Evolutionary conservation across 2,888 invertebrate species (phyloP).

Genomic region (Chymomyza caudatula): DNA sequence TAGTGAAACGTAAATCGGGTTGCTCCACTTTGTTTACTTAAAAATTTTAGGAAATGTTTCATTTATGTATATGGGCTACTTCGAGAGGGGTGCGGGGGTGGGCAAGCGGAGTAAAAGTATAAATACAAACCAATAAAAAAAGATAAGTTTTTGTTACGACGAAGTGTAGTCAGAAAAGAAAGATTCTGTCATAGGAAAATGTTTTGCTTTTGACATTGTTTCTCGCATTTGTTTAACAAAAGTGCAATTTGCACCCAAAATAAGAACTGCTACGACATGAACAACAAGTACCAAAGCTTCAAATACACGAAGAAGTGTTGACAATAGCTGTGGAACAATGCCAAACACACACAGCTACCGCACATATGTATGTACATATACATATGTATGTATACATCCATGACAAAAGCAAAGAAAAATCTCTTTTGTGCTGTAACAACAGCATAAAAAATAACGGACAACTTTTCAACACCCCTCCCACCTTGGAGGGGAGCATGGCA

Average conservation of each 20-base stretch:
- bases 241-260: slow-evolving; percentile 72
- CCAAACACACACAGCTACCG: slow-evolving; percentile 38
- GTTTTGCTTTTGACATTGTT: slow-evolving; percentile 64
- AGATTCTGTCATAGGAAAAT: slow-evolving; percentile 33
- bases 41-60: too few species aligned
- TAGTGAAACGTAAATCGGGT: too few species aligned
- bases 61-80: too few species aligned
- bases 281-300: slow-evolving; percentile 5
- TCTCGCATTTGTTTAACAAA: slow-evolving; percentile 68
- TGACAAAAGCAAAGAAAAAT: slow-evolving; percentile 37
- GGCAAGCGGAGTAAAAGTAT: too few species aligned
- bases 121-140: background rate
- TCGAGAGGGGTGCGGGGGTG: too few species aligned
- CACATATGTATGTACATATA: slow-evolving; percentile 11
- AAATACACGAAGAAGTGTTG: slow-evolving; percentile 48
- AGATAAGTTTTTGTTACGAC: background rate
- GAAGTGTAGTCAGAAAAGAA: background rate
- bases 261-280: slow-evolving; percentile 42
- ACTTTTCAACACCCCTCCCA: slow-evolving; percentile 41
- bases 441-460: slow-evolving; percentile 59
- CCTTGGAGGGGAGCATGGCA: slow-evolving; percentile 43
- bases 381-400: background rate
- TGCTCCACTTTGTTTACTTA: too few species aligned
- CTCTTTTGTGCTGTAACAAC: slow-evolving; percentile 58
- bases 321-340: slow-evolving; percentile 51